Percentiles rank a stretch among this genome's conserved stretches.
Conservation (phyloP, 2,888 invertebrate genomes). For the Limnephilus rhombicus region DNA sequence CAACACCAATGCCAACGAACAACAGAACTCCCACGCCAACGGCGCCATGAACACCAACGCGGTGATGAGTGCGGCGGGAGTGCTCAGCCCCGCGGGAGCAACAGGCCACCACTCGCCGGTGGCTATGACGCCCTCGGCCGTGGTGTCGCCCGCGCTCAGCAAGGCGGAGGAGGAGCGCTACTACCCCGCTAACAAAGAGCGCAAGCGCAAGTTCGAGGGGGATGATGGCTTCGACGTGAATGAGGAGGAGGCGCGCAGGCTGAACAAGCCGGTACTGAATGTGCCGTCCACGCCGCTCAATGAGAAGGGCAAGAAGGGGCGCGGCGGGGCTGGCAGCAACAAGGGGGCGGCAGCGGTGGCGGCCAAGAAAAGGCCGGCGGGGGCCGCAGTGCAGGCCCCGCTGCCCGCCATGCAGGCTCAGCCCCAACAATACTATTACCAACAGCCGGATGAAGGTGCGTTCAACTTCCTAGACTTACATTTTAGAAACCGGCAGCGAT, state of each 20-base stretch:
- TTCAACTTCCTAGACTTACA: constrained; percentile 80
- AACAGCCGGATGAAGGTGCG: constrained; percentile 80
- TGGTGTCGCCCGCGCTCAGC: constrained; percentile 72
- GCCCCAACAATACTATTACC: constrained; percentile 78
- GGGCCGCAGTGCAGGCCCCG: constrained; percentile 74
- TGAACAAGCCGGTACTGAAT: constrained; percentile 76
- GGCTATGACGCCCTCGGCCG: constrained; percentile 74
- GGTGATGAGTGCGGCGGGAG: constrained; percentile 68
- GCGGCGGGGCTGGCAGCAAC: constrained; percentile 71
- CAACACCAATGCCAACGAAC: constrained; percentile 71
- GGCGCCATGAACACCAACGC: constrained; percentile 72
- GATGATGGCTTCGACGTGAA: constrained; percentile 81
- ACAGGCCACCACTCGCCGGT: constrained; percentile 69
- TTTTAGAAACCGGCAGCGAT: constrained; percentile 79
- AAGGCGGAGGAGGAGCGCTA: constrained; percentile 80
- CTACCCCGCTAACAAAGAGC: constrained; percentile 85
- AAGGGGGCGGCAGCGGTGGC: constrained; percentile 72
- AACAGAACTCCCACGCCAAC: constrained; percentile 71
- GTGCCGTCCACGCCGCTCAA: constrained; percentile 76
- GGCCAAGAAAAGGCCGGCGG: constrained; percentile 74
- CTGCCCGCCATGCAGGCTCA: constrained; percentile 74
- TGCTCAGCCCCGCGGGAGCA: constrained; percentile 69
- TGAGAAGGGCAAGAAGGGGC: constrained; percentile 74
- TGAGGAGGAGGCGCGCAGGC: constrained; percentile 76
- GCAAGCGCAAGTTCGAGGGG: constrained; percentile 84